Evolutionary conservation across 2,888 invertebrate species (phyloP), one percentile per base, ranked within the genome.

Genomic region (Hirtodrosophila alboralis): DNA sequence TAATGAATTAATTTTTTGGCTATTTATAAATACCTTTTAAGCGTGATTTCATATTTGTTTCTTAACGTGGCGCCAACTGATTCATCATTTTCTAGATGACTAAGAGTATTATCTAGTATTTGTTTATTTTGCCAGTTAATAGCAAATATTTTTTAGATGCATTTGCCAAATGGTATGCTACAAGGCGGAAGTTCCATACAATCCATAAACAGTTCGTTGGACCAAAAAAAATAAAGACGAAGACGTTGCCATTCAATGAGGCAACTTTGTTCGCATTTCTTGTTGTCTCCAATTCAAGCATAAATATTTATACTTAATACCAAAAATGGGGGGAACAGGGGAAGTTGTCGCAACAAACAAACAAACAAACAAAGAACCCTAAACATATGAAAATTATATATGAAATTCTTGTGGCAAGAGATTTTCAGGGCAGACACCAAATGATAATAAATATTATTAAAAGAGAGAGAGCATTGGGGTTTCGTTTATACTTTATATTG

Each of bases 281-380:
- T 56, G 64, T 64, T 78, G 71, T 66, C 60, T 45, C 62, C 71
- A 59, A 44, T 41, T 44, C 62, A 63, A 68, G 60, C 65, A 85
- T 83, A 85, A 85, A 85, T 83, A 79, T 83, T 75, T 81, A 75
- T 78, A n/a, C n/a, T n/a, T n/a, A 62, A 67, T 53, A 16, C 48
- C 63, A 23, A 13, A 6, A 18, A 7, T n/a, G n/a, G n/a, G 9
- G 37, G 37, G 56, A 53, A 47, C n/a, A n/a, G 34, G 36, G 9
- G 13, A 37, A 43, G 43, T 16, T 45, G 51, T 51, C 48, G 62
- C 63, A 54, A 62, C 10, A 41, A 21, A 56, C 48, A 56, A 44
- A 60, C 37, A 60, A 23, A 21, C 37, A 41, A 36, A 44, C 41
- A 65, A 58, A 52, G 38, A 43, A 44, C 43, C 18, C 34, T 5